Evolutionary conservation across 2,888 invertebrate genomes (phyloP).

Genomic region (Gisinianus flammeolus): DNA sequence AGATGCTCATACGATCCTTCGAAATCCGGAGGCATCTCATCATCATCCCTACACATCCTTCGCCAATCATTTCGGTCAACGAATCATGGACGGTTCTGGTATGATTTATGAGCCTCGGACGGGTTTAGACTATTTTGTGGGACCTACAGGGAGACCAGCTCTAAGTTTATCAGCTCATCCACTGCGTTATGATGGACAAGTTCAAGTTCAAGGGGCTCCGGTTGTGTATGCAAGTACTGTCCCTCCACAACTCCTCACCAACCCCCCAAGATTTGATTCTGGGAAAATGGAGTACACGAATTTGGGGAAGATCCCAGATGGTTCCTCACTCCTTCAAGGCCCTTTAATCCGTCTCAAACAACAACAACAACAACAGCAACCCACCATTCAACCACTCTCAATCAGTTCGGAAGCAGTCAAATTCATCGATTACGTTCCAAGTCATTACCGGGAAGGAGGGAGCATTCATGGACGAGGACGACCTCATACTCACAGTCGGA

Average conservation of each 20-base stretch:
- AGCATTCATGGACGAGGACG: constrained; percentile 23
- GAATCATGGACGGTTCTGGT: constrained; percentile 46
- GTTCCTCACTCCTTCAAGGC: constrained; percentile 18
- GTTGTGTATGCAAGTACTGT: constrained; percentile 49
- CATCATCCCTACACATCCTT: constrained; percentile 35
- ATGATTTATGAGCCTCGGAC: constrained; percentile 48
- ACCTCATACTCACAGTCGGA: constrained; percentile 52
- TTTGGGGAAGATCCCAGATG: constrained; percentile 30
- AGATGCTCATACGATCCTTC: constrained; percentile 35
- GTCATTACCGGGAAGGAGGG: constrained; percentile 12
- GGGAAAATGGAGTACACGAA: constrained; percentile 32
- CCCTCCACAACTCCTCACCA: constrained; percentile 32
- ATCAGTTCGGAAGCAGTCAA: constrained; percentile 42
- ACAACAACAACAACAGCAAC: constrained; percentile 2
- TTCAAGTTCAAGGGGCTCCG: not conserved
- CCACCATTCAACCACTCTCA: constrained; percentile 24
- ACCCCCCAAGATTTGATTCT: not conserved
- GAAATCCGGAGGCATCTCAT: constrained; percentile 32
- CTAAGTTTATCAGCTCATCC: constrained; percentile 40
- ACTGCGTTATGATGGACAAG: constrained; percentile 47
- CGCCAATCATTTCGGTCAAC: constrained; percentile 40
- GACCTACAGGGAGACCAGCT: constrained; percentile 46
- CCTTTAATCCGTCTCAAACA: constrained; percentile 24
- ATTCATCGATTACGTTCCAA: constrained; percentile 48
- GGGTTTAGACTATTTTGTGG: constrained; percentile 46